A percentile compares a stretch with the other conserved stretches of the same genome.
phyloP scores from a whole-genome alignment of 2,888 invertebrate species.

The Zygaena filipendulae region DNA sequence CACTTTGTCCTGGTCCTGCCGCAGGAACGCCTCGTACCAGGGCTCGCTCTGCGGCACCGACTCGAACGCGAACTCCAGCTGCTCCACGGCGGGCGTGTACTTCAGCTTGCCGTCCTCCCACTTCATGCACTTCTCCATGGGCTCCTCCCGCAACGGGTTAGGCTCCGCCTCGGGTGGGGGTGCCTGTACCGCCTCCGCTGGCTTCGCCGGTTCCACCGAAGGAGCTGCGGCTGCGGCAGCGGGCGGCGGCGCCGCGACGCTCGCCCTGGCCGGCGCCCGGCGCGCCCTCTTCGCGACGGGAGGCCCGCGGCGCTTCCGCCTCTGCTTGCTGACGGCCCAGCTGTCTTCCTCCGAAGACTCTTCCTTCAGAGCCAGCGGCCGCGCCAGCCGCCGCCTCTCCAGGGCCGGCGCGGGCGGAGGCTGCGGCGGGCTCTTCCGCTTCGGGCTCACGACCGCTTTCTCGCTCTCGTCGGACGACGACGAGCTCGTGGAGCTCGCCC shows the following conservation, averaged over 20 bases:
- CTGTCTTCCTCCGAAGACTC: constrained; percentile 58
- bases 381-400: constrained; percentile 43
- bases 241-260: constrained; percentile 15
- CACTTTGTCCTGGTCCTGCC: constrained; percentile 79
- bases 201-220: constrained; percentile 13
- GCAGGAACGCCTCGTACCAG: constrained; percentile 82
- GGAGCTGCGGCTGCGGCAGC: constrained; percentile 7
- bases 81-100: constrained; percentile 66
- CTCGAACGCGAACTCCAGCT: constrained; percentile 80
- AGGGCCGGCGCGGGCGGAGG: constrained; percentile 29
- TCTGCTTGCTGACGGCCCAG: constrained; percentile 42
- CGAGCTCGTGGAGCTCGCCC: constrained; percentile 67
- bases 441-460: constrained; percentile 40
- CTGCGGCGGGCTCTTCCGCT: constrained; percentile 40
- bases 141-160: constrained; percentile 37
- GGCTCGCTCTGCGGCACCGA: constrained; percentile 77
- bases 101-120: constrained; percentile 58
- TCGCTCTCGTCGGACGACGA: constrained; percentile 70
- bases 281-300: constrained; percentile 28
- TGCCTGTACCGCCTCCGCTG: constrained; percentile 5
- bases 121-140: constrained; percentile 43
- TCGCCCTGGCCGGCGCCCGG: constrained; percentile 17
- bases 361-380: constrained; percentile 52
- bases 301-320: constrained; percentile 32
- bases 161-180: constrained; percentile 21